Evolutionary conservation across 2,113 vertebrate species (phyloP).

Genomic region (Nymphicus hollandicus): DNA sequence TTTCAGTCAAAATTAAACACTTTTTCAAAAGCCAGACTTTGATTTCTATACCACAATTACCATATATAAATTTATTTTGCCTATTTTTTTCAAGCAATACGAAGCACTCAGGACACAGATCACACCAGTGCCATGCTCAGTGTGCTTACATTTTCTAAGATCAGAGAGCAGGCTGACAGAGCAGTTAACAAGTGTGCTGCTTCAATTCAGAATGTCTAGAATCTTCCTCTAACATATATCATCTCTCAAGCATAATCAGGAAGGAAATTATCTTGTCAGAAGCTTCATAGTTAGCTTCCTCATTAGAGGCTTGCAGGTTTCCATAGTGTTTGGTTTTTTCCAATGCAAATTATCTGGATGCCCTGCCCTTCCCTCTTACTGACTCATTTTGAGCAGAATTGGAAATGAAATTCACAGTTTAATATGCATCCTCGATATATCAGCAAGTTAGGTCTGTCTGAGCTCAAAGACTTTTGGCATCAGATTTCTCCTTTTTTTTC

Average conservation of each 20-base stretch:
- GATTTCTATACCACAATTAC: not conserved
- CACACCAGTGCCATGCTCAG: not conserved
- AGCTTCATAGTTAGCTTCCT: not conserved
- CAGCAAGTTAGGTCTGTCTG: not conserved
- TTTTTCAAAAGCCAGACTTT: not conserved
- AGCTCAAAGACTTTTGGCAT: not conserved
- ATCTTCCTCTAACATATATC: not conserved
- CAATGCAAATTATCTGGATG: not conserved
- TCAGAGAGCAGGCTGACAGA: slow-evolving; percentile 9
- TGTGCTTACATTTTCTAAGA: not conserved
- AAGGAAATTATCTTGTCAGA: slow-evolving; percentile 24
- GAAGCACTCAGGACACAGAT: not conserved
- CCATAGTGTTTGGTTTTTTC: not conserved
- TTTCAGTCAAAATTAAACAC: not conserved
- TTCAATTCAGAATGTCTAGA: not conserved
- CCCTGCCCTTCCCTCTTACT: not conserved
- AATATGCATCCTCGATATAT: not conserved
- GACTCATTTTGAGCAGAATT: not conserved
- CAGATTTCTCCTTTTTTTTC: not conserved
- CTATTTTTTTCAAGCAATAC: not conserved
- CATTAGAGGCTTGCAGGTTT: not conserved
- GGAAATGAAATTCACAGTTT: not conserved
- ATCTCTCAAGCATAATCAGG: slow-evolving; percentile 9
- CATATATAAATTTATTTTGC: not conserved
- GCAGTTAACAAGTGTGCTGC: not conserved